Evolutionary conservation across 2,113 vertebrate genomes (phyloP), one percentile per base, ranked within the genome.

Genomic region (Miniopterus natalensis): DNA sequence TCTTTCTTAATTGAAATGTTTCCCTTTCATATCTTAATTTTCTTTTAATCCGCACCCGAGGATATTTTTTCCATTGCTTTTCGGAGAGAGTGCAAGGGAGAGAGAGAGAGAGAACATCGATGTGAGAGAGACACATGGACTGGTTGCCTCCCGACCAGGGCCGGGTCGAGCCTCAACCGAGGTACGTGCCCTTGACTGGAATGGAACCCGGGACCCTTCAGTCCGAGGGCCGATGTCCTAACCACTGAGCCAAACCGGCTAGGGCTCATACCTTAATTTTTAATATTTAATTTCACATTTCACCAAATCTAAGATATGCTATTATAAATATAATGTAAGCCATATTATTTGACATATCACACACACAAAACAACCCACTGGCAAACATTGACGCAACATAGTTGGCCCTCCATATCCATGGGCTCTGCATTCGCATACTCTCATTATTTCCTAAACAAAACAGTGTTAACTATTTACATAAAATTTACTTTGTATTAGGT

Each of bases 1-100:
- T 53, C 42, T 86, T 77, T 57, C 74, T 86, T 85, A 71, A 84
- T 18, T 77, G 25, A 91, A 92, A 53, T 61, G 51, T 42, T 75
- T 25, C 77, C 47, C 1, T 86, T 83, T 78, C 14, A 74, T 14
- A 61, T 27, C 20, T 51, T 78, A 87, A 90, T 47, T 90, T 92
- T 77, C 36, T 36, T 36, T 36, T 36, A 36, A 36, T 36, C 36
- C 36, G 2, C 36, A 36, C 36, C 36, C 36, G 36, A 36, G 36
- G 36, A 36, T 2, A 36, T 36, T 36, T 36, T 36, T 36, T 36
- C 36, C 36, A 36, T 36, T 36, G 36, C 36, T 36, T 36, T 36
- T 36, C 36, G 36, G 36, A 36, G 36, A 36, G 36, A 36, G 36
- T 36, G 36, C 36, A 36, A 36, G 36, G 36, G 36, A 36, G 36